A percentile compares a stretch with the other conserved stretches of the same genome.
These are phyloP conservation scores for Lacanobia wlatinum DNA, from an alignment of 2,888 invertebrate species.

Conservation along the genomic window DNA sequence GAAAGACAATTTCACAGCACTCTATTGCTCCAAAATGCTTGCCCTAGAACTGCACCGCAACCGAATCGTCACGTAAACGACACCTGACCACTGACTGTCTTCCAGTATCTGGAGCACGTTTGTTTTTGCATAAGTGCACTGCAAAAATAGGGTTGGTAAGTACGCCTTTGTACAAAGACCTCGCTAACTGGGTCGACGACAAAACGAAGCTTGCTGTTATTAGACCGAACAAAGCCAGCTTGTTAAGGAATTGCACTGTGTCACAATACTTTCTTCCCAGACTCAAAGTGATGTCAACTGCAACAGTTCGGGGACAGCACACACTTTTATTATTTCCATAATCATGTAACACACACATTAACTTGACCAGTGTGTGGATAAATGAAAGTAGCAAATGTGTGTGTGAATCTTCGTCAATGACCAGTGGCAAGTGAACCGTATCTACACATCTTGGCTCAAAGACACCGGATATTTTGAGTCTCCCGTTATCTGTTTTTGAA, in stretches of 20 bases:
- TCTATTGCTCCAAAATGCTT: slow-evolving; percentile 47
- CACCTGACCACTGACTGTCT: slow-evolving; percentile 62
- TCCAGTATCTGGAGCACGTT: slow-evolving; percentile 71
- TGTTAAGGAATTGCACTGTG: slow-evolving; percentile 67
- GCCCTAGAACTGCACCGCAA: slow-evolving; percentile 53
- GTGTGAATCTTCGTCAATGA: slow-evolving; percentile 45
- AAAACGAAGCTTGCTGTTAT: slow-evolving; percentile 72
- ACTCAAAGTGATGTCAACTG: slow-evolving; percentile 32
- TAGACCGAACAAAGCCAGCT: slow-evolving; percentile 70
- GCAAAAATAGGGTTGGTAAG: slow-evolving; percentile 68
- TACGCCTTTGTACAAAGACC: slow-evolving; percentile 61
- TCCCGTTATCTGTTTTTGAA: slow-evolving; percentile 74
- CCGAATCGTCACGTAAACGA: slow-evolving; percentile 56
- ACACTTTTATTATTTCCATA: slow-evolving; percentile 12
- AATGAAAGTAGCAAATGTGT: slow-evolving; percentile 34
- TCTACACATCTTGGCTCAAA: slow-evolving; percentile 60
- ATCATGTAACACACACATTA: slow-evolving; percentile 9
- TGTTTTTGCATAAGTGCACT: slow-evolving; percentile 74
- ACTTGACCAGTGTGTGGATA: not conserved
- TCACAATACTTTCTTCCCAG: slow-evolving; percentile 26
- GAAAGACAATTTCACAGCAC: slow-evolving; percentile 55
- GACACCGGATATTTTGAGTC: slow-evolving; percentile 71
- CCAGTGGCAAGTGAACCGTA: slow-evolving; percentile 59
- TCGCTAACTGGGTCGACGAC: slow-evolving; percentile 73
- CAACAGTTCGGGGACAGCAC: slow-evolving; percentile 18